phyloP scores from a whole-genome alignment of 2,888 invertebrate genomes.

The Pyralis farinalis region DNA sequence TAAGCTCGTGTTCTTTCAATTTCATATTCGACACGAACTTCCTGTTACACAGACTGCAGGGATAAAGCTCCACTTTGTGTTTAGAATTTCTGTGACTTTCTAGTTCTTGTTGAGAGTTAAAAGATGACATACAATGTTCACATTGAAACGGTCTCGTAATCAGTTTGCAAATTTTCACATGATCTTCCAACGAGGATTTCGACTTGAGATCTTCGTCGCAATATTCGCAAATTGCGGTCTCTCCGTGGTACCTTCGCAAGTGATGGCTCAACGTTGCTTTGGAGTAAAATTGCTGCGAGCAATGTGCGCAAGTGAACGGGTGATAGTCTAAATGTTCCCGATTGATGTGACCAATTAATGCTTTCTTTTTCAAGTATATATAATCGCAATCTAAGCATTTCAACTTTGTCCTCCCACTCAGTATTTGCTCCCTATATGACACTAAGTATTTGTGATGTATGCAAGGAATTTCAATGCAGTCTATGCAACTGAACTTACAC shows the following conservation, averaged over 20 bases:
- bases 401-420: conserved; percentile 32
- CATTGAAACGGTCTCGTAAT: conserved; percentile 30
- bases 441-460: conserved; percentile 44
- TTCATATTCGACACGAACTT: conserved; percentile 31
- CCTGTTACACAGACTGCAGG: conserved; percentile 41
- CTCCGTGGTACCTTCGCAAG: conserved; percentile 40
- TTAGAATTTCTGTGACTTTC: conserved; percentile 30
- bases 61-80: conserved; percentile 33
- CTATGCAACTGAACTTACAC: conserved; percentile 45
- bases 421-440: conserved; percentile 42
- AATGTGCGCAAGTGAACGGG: conserved; percentile 46
- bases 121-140: conserved; percentile 38
- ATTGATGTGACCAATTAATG: conserved; percentile 45
- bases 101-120: conserved; percentile 31
- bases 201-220: conserved; percentile 42
- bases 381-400: conserved; percentile 50
- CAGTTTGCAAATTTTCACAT: conserved; percentile 32
- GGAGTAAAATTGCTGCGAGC: conserved; percentile 48
- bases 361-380: conserved; percentile 41
- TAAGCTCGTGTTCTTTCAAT: conserved; percentile 40
- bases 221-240: conserved; percentile 34
- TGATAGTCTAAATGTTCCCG: conserved; percentile 50
- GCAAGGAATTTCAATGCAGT: conserved; percentile 42
- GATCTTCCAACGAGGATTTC: conserved; percentile 26
- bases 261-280: conserved; percentile 43